Evolutionary conservation across 2,888 invertebrate species (phyloP), one percentile per base, ranked within the genome.

Genomic region (Amiota mariae): DNA sequence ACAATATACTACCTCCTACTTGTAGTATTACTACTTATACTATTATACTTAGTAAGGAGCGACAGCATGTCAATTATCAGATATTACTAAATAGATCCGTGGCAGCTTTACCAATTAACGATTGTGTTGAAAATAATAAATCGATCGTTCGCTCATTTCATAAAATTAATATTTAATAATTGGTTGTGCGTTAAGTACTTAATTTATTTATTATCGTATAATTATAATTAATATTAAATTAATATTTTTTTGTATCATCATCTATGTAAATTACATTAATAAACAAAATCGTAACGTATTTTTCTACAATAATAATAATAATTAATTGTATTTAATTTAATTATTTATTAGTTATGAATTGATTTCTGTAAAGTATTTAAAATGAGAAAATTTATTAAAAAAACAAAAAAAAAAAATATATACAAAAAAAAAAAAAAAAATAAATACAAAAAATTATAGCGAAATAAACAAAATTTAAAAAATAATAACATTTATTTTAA

Each of bases 301-400:
- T 36, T 36, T 36, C 36, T 36, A 36, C 3, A 4, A 36, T 36
- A 36, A 36, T 36, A 24, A 24, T 24, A 24, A 15, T 18, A 49
- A 15, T 68, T 71, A 64, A 6, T 36, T 36, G 36, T 36, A 36
- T 36, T 36, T 36, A 36, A 36, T 36, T 36, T 72, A 57, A 56
- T 46, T 72, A 56, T 72, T 72, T 85, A 85, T 80, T 84, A 84
- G 85, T 66, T 70, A 71, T 64, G 82, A 85, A 78, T 9, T 36
- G 20, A 48, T 70, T 75, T 81, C 80, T 85, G 80, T 84, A 85
- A 84, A 85, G 85, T 85, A 85, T 84, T 85, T 85, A 82, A 79
- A 80, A n/a, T n/a, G 49, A 78, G 74, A 74, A 73, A 76, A 67
- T 51, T 49, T 67, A 49, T 68, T 70, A 77, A 75, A 51, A 68